Evolutionary conservation across 2,113 vertebrate genomes (phyloP).

Genomic region (Pungitius pungitius): DNA sequence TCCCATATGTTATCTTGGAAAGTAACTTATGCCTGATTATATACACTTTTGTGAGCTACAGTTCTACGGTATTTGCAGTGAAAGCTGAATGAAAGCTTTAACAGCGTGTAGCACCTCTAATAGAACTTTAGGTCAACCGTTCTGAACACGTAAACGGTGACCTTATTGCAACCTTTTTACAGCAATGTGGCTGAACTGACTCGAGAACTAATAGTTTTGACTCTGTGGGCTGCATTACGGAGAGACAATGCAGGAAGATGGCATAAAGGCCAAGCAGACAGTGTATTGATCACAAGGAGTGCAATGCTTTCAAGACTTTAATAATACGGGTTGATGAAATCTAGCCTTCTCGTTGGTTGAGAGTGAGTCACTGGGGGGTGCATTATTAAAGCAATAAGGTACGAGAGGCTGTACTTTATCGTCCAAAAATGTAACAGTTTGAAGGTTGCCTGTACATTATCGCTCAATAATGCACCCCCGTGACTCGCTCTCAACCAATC

Average conservation of each 20-base stretch:
- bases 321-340: too few species aligned
- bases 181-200: neutral
- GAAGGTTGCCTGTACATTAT: too few species aligned
- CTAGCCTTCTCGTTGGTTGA: too few species aligned
- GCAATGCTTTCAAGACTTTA: constrained; percentile 27
- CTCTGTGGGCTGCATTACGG: constrained; percentile 1
- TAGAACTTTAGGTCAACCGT: neutral
- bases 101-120: neutral
- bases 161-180: neutral
- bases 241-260: constrained; percentile 14
- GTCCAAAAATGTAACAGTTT: too few species aligned
- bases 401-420: too few species aligned
- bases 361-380: too few species aligned
- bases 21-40: neutral
- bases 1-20: constrained; percentile 7
- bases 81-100: neutral
- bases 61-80: neutral
- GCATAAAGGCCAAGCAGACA: neutral
- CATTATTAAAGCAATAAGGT: too few species aligned
- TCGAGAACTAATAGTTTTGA: neutral
- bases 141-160: neutral
- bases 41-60: neutral
- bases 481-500: too few species aligned
- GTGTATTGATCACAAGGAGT: constrained; percentile 23
- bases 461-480: too few species aligned